Base-by-base conservation (phyloP, 2,797 vertebrate genomes). In the Sus cebifrons region DNA sequence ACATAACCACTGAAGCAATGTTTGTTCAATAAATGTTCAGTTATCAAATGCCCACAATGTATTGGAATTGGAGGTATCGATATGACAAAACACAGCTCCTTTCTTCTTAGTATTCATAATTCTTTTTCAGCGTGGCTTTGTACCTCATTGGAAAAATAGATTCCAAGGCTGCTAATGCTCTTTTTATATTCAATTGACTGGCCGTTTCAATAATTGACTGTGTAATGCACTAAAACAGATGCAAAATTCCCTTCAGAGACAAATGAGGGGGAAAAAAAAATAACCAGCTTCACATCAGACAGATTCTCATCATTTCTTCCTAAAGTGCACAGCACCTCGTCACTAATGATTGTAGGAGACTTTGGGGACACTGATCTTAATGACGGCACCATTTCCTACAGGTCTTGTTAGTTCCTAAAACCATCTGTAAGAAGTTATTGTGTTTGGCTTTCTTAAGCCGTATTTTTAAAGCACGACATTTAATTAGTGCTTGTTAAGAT, bases 401-500 rank as follows among this genome's bases (percentile, higher is more conserved):
- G 89, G 94, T 64, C 97, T 98, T 93, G 87, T 97, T 97, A 97
- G 94, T 96, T 94, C 84, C 96, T 91, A 70, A 88, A 94, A 86
- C 94, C 97, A 97, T 98, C 96, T 97, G 97, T 92, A 97, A 97
- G 89, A 87, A 93, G 96, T 97, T 97, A 97, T 93, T 97, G 94
- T 97, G 86, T 96, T 96, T 97, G 95, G 84, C 91, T 97, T 96
- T 94, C 96, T 97, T 94, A 70, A 94, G 89, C 94, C 32, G 27
- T 96, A 94, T 96, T 97, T 98, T 96, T 83, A 44, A 94, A 96
- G 91, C 91, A 97, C n/a, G 93, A 93, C 96, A 97, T 96, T 95
- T 95, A 97, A 97, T 98, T 98, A 97, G 97, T 79, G 93, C 94
- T 96, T 97, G 97, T 98, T 97, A 98, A 77, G 89, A 96, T 96